Conservation (phyloP, 2,113 vertebrate species). For the Dolichotis patagonum region DNA sequence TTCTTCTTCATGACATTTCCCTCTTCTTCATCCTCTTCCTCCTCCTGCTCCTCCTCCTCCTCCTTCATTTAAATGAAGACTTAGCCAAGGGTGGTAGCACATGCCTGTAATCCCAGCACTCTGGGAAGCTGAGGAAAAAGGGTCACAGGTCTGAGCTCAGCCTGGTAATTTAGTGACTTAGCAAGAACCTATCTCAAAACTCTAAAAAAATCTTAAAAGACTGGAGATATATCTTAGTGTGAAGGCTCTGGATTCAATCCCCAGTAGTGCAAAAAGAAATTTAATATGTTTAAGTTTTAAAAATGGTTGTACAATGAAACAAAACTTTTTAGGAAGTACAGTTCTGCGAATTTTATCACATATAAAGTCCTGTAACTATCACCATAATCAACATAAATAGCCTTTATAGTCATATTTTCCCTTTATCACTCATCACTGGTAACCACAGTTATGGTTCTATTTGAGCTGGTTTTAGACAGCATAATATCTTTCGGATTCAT, state of each 20-base stretch:
- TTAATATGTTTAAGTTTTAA: not conserved
- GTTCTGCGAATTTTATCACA: slow-evolving; percentile 41
- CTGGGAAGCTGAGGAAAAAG: not conserved
- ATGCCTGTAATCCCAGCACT: not conserved
- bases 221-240: not conserved
- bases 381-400: slow-evolving; percentile 8
- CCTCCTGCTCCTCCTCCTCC: no score
- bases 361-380: not conserved
- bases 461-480: not conserved
- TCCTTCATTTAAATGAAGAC: not conserved
- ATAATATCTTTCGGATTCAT: not conserved
- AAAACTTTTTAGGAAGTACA: not conserved
- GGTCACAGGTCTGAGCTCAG: not conserved
- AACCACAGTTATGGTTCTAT: not conserved
- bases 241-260: not conserved
- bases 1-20: no score
- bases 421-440: not conserved
- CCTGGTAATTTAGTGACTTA: not conserved
- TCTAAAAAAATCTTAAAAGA: not conserved
- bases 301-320: not conserved
- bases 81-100: not conserved
- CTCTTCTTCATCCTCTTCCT: no score
- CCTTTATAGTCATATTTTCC: not conserved
- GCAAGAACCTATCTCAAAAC: not conserved
- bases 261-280: not conserved